Conservation (phyloP, 2,888 invertebrate genomes). For the Leptinotarsa peninsularis region DNA sequence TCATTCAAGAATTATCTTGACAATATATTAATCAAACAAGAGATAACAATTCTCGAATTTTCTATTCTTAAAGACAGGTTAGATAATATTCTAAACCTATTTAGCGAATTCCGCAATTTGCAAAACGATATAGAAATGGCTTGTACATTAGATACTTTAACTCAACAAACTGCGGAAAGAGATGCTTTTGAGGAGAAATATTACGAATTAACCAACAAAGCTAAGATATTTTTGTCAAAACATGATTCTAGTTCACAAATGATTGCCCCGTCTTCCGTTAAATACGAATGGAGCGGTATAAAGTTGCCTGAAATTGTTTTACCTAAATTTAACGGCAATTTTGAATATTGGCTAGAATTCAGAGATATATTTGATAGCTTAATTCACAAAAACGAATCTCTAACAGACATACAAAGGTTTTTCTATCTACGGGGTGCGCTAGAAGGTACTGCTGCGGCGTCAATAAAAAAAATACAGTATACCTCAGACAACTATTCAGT, state of each 20-base stretch:
- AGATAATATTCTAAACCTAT: neutral
- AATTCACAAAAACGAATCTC: constrained; percentile 35
- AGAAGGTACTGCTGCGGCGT: constrained; percentile 32
- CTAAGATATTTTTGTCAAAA: constrained; percentile 22
- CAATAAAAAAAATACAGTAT: constrained; percentile 34
- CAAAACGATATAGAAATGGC: constrained; percentile 19
- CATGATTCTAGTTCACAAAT: neutral
- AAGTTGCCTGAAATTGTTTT: constrained; percentile 26
- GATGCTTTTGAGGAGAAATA: constrained; percentile 23
- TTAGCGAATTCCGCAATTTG: constrained; percentile 16
- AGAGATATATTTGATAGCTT: constrained; percentile 30
- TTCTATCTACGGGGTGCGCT: constrained; percentile 39
- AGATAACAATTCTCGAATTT: constrained; percentile 11
- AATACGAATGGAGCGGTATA: constrained; percentile 18
- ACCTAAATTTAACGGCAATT: constrained; percentile 33
- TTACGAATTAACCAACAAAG: constrained; percentile 14
- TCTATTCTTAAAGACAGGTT: constrained; percentile 12
- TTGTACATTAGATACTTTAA: neutral
- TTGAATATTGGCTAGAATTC: constrained; percentile 35
- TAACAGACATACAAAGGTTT: constrained; percentile 36
- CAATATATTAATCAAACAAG: neutral
- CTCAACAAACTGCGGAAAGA: constrained; percentile 18
- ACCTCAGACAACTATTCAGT: constrained; percentile 33
- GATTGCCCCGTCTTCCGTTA: neutral
- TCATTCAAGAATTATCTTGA: neutral